Percentiles rank a stretch among this genome's conserved stretches.
These are phyloP conservation scores for Pseudochaenichthys georgianus DNA, from an alignment of 2,797 vertebrate genomes.

Conservation along the genomic window DNA sequence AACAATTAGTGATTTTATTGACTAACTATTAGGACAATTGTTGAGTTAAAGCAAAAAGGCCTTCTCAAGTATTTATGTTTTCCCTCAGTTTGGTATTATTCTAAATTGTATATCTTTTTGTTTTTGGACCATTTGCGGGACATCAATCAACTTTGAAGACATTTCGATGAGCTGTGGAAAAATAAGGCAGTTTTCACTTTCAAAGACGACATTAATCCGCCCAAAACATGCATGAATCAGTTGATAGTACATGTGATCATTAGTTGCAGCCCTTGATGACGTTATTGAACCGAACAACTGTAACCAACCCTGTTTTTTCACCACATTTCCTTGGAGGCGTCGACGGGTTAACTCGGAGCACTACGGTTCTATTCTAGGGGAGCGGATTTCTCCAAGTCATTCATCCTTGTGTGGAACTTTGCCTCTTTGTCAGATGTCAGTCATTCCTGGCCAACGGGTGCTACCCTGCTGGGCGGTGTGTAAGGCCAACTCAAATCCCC, in stretches of 20 bases:
- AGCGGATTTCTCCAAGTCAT: constrained; percentile 36
- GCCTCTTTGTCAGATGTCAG: constrained; percentile 71
- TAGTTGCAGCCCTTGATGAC: not conserved
- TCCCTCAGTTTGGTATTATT: not conserved
- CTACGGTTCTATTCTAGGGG: constrained; percentile 21
- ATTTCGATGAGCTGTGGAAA: not conserved
- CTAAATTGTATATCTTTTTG: not conserved
- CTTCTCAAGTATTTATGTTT: not conserved
- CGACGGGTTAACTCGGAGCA: not conserved
- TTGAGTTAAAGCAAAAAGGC: not conserved
- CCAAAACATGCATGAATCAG: not conserved
- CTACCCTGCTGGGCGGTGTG: constrained; percentile 54
- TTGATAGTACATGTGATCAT: not conserved
- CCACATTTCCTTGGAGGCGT: constrained; percentile 16
- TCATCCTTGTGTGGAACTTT: constrained; percentile 48
- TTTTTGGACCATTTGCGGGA: not conserved
- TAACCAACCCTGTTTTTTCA: not conserved
- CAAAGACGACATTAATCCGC: no score
- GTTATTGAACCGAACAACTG: not conserved
- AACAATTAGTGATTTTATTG: not conserved
- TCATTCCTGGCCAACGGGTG: constrained; percentile 55
- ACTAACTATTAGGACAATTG: no score
- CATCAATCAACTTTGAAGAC: not conserved
- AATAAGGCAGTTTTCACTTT: no score
- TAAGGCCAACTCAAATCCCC: constrained; percentile 59